phyloP scores from a whole-genome alignment of 2,797 vertebrate species.

The Hydrolagus colliei region DNA sequence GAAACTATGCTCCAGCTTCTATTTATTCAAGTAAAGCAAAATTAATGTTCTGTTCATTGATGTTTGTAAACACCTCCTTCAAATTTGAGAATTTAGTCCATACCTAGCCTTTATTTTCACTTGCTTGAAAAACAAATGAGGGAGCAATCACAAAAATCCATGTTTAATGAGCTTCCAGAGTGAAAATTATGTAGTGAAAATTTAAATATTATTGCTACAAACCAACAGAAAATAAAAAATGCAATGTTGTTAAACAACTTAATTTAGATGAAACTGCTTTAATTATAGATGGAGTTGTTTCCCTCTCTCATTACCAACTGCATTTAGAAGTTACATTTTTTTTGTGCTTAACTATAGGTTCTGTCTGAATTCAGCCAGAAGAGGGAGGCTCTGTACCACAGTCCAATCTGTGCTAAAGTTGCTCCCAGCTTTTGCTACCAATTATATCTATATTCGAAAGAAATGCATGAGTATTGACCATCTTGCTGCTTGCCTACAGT shows the following conservation, averaged over 20 bases:
- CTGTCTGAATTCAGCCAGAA: neutral
- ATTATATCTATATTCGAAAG: slow-evolving; percentile 11
- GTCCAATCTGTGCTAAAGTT: neutral
- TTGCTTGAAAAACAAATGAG: neutral
- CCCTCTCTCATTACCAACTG: neutral
- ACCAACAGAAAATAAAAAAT: neutral
- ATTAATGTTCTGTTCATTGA: neutral
- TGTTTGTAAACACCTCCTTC: too few relatives aligned
- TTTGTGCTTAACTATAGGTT: neutral
- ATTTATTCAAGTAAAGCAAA: neutral
- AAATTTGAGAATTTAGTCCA: neutral
- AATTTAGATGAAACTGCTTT: neutral
- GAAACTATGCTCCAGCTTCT: neutral
- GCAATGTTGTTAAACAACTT: neutral
- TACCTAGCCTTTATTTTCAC: neutral
- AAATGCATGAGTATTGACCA: neutral
- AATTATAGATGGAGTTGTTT: neutral
- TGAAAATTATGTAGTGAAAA: neutral
- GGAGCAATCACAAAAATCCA: neutral
- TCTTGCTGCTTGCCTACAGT: neutral
- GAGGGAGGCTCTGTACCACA: slow-evolving; percentile 5
- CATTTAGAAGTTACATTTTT: neutral
- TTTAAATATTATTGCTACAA: neutral
- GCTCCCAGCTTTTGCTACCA: neutral
- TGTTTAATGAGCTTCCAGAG: neutral